Conservation (phyloP, 2,888 invertebrate species). For the Fragum sueziense region DNA sequence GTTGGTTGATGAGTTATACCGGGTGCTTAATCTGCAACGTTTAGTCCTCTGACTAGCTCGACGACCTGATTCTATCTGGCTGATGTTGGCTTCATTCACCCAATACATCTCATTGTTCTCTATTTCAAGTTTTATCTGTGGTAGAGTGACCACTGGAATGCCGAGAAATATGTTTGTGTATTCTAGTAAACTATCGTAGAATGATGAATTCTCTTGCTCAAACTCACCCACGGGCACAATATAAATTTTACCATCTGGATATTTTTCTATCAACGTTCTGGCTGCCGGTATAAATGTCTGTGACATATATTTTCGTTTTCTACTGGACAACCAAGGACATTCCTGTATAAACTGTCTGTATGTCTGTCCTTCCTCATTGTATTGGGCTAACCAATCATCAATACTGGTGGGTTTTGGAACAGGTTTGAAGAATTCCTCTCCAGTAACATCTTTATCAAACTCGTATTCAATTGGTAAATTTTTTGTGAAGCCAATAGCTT, state of each 20-base stretch:
- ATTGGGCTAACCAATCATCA: conserved; percentile 80
- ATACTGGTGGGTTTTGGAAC: conserved; percentile 71
- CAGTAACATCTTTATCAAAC: conserved; percentile 27
- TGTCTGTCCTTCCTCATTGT: conserved; percentile 78
- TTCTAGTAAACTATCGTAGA: conserved; percentile 71
- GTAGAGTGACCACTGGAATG: conserved; percentile 72
- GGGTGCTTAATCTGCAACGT: conserved; percentile 63
- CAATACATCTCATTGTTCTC: conserved; percentile 66
- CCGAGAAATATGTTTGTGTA: conserved; percentile 74
- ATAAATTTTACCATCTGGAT: conserved; percentile 77
- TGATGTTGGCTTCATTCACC: conserved; percentile 61
- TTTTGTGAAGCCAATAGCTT: conserved; percentile 69
- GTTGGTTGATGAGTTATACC: conserved; percentile 67
- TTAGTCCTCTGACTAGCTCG: conserved; percentile 58
- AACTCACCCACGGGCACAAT: conserved; percentile 76
- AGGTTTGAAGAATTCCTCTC: conserved; percentile 65
- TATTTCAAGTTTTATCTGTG: conserved; percentile 67
- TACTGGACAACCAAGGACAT: conserved; percentile 77
- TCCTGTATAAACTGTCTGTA: conserved; percentile 70
- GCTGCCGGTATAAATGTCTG: conserved; percentile 70
- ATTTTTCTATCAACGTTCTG: conserved; percentile 69
- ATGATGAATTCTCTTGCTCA: conserved; percentile 54
- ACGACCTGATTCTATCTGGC: not conserved
- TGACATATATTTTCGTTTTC: conserved; percentile 71
- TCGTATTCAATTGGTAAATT: conserved; percentile 54